A percentile compares a stretch with the other conserved stretches of the same genome.
phyloP scores from a whole-genome alignment of 92 coral and sea anemone species.

The Phenganax subtilis region DNA sequence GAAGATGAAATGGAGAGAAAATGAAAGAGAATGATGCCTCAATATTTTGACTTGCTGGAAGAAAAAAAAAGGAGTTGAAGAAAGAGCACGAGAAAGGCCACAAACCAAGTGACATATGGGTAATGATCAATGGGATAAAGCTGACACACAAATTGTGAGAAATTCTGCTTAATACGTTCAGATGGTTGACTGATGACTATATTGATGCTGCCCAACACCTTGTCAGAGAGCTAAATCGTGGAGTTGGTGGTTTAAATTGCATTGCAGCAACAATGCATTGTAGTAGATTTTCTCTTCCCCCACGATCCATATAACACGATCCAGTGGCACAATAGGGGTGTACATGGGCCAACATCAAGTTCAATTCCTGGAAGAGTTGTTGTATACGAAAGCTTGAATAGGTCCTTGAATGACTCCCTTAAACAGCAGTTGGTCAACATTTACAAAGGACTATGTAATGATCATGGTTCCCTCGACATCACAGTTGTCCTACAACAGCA shows the following conservation, averaged over 20 bases:
- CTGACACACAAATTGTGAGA: slow-evolving; percentile 11
- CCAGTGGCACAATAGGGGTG: slow-evolving; percentile 31
- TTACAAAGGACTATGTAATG: background rate
- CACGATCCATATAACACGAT: slow-evolving; percentile 20
- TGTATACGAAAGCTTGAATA: slow-evolving; percentile 12
- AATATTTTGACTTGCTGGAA: background rate
- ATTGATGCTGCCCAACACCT: slow-evolving; percentile 34
- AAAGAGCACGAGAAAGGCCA: background rate
- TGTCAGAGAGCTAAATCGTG: slow-evolving; percentile 2
- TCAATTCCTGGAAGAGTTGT: slow-evolving; percentile 13
- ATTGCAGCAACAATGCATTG: slow-evolving; percentile 16
- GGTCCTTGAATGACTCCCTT: slow-evolving; percentile 10
- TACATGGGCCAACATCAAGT: slow-evolving; percentile 9
- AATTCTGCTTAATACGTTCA: background rate
- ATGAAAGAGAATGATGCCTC: background rate
- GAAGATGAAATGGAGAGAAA: background rate
- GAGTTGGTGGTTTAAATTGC: slow-evolving; percentile 27
- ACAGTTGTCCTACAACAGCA: slow-evolving; percentile 24
- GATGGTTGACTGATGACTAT: slow-evolving; percentile 27
- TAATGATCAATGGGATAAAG: slow-evolving; percentile 9
- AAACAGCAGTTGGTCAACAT: slow-evolving; percentile 6
- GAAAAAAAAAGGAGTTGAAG: background rate
- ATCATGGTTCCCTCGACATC: slow-evolving; percentile 14
- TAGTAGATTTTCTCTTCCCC: slow-evolving; percentile 9
- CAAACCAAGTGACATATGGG: background rate